These are phyloP conservation scores for Semaprochilodus insignis DNA, from an alignment of 2,797 vertebrate genomes.

Conservation along the genomic window DNA sequence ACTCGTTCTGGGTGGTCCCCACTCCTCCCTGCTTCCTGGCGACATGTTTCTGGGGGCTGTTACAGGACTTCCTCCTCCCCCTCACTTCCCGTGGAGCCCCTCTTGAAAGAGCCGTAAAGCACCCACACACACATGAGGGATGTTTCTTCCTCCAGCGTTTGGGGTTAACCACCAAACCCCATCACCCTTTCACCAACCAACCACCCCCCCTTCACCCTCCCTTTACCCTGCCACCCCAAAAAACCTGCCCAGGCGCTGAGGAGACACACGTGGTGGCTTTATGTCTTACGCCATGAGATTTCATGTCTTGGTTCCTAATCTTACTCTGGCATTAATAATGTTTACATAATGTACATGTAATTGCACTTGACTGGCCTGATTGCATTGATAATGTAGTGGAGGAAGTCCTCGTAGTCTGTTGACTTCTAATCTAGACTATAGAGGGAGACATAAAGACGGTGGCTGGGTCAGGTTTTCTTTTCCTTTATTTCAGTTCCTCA, in stretches of 20 bases:
- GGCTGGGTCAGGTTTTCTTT: neutral
- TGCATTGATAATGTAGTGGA: slow-evolving; percentile 26
- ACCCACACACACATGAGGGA: slow-evolving; percentile 65
- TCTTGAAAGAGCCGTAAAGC: slow-evolving; percentile 71
- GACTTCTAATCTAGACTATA: slow-evolving; percentile 23
- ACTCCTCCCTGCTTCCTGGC: slow-evolving; percentile 74
- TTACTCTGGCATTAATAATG: slow-evolving; percentile 11
- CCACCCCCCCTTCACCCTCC: slow-evolving; percentile 55
- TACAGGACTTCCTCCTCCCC: slow-evolving; percentile 73
- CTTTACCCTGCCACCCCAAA: slow-evolving; percentile 54
- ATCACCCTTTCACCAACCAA: slow-evolving; percentile 35
- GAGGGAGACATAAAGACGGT: slow-evolving; percentile 8
- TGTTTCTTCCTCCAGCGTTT: slow-evolving; percentile 67
- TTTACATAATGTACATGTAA: neutral
- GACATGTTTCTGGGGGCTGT: slow-evolving; percentile 71
- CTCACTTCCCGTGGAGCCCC: slow-evolving; percentile 75
- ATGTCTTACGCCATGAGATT: slow-evolving; percentile 12
- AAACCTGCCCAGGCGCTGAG: slow-evolving; percentile 45
- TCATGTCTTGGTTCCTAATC: slow-evolving; percentile 23
- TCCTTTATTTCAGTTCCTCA: neutral
- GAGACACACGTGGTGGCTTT: slow-evolving; percentile 49
- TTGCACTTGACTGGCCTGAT: slow-evolving; percentile 17
- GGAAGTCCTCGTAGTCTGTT: slow-evolving; percentile 29
- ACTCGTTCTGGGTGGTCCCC: slow-evolving; percentile 81
- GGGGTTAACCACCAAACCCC: slow-evolving; percentile 76